Conservation (phyloP, 1,140 invertebrate genomes). For the Amphibalanus amphitrite region DNA sequence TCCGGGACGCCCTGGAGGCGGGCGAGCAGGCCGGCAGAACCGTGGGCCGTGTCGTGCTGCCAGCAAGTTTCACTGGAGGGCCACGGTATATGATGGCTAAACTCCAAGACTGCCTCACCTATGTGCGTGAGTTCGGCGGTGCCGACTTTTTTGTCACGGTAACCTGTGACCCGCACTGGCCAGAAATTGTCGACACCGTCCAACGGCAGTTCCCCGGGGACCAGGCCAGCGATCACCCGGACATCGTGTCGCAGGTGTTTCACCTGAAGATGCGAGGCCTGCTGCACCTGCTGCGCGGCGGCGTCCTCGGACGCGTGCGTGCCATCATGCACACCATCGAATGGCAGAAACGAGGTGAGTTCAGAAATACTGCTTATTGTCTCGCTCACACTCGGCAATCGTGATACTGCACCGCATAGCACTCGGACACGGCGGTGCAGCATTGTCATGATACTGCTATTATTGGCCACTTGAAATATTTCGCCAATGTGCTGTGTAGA, state of each 20-base stretch:
- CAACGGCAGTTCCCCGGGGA: constrained; percentile 7
- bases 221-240: constrained; percentile 16
- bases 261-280: constrained; percentile 10
- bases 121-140: constrained; percentile 22
- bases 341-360: constrained; percentile 30
- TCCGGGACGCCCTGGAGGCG: background rate
- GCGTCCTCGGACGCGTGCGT: constrained; percentile 15
- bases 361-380: too few species aligned
- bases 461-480: constrained; percentile 13
- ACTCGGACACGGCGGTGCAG: too few species aligned
- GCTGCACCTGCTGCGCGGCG: constrained; percentile 14
- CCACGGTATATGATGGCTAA: too few species aligned
- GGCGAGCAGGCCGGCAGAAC: background rate
- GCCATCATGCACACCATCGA: constrained; percentile 22
- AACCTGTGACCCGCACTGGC: constrained; percentile 27
- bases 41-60: constrained; percentile 7
- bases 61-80: constrained; percentile 17
- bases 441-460: constrained; percentile 27
- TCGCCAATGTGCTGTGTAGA: constrained; percentile 19
- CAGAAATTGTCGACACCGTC: constrained; percentile 22
- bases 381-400: too few species aligned
- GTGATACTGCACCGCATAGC: too few species aligned
- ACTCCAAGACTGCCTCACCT: constrained; percentile 23
- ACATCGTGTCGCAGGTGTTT: constrained; percentile 14
- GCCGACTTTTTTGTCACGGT: constrained; percentile 30